Evolutionary conservation across 2,113 vertebrate genomes (phyloP), one percentile per base, ranked within the genome.

Genomic region (Bubo scandiacus): DNA sequence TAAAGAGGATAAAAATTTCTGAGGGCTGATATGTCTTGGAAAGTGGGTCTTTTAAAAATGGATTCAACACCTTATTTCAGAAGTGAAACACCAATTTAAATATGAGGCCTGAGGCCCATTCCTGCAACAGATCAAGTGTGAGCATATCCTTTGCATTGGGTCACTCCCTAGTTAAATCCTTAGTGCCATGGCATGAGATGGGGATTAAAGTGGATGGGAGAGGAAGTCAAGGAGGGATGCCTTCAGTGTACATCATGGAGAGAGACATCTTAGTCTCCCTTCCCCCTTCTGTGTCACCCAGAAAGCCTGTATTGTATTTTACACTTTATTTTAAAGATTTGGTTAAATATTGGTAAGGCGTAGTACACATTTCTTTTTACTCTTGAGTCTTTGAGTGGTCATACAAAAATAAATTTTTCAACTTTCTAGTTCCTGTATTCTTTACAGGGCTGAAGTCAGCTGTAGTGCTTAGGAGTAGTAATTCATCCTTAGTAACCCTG

Each of bases 1-100:
- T 62, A 83, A 88, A 95, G 52, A 74, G n/a, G 36, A 75, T 1
- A 77, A 59, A 94, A 86, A 92, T 67, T 95, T 96, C 65, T 70
- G 71, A 93, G 54, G 82, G 79, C 54, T 86, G 72, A 70, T 73
- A 45, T 15, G 38, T 87, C 72, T 94, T 88, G 45, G 88, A 90
- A 96, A 94, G 59, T 81, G 68, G 19, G 63, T 81, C 88, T 96
- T 80, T 81, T 70, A 94, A 93, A 86, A 92, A 93, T 26, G 63
- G 43, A 63, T 96, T 86, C 65, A 71, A 63, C 38, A 63, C 51
- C 47, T 90, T 83, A 55, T 90, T 93, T 94, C 72, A 74, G 45
- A 88, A 92, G 57, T 66, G 92, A 70, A 95, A 88, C 21, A 34
- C 6, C 0, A 0, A 88, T 94, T 86, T 96, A 73, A 94, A 92